Percentiles rank a stretch among this genome's conserved stretches.
Evolutionary conservation across 2,113 vertebrate genomes (phyloP).

Genomic region (Abramis brama): DNA sequence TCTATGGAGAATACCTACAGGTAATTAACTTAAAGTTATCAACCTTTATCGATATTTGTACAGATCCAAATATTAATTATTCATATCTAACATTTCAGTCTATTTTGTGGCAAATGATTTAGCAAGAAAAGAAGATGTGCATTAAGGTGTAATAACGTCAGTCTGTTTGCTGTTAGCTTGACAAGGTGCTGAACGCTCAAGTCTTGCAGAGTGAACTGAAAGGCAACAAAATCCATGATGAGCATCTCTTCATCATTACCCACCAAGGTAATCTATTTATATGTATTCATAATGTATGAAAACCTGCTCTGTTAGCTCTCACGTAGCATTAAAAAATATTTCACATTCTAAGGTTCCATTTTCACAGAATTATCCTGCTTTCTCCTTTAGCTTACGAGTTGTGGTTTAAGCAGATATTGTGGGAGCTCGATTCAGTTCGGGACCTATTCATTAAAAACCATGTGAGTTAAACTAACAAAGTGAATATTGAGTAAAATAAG

Average conservation of each 20-base stretch:
- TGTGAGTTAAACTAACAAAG: conserved; percentile 76
- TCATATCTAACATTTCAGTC: background rate
- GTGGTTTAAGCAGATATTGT: conserved; percentile 98
- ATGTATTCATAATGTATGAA: background rate
- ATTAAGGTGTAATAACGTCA: background rate
- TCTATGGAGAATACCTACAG: conserved; percentile 91
- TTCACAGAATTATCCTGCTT: background rate
- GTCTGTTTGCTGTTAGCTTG: conserved; percentile 77
- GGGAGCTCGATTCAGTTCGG: conserved; percentile 95
- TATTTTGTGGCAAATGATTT: too few species aligned
- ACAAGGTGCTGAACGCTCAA: conserved; percentile 89
- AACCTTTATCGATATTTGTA: background rate
- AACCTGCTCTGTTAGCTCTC: background rate
- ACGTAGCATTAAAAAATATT: too few species aligned
- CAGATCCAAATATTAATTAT: background rate
- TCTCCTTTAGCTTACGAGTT: conserved; percentile 87
- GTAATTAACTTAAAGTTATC: conserved; percentile 68
- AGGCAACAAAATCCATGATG: conserved; percentile 94
- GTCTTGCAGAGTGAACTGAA: conserved; percentile 90
- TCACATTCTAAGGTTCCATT: background rate
- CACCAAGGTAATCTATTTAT: conserved; percentile 85
- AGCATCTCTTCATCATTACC: conserved; percentile 96
- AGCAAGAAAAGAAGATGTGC: background rate
- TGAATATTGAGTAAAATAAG: background rate
- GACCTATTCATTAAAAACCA: conserved; percentile 90